Percentiles rank a stretch among this genome's conserved stretches.
phyloP scores from a whole-genome alignment of 2,797 vertebrate genomes.

The Gephyroberyx darwinii region DNA sequence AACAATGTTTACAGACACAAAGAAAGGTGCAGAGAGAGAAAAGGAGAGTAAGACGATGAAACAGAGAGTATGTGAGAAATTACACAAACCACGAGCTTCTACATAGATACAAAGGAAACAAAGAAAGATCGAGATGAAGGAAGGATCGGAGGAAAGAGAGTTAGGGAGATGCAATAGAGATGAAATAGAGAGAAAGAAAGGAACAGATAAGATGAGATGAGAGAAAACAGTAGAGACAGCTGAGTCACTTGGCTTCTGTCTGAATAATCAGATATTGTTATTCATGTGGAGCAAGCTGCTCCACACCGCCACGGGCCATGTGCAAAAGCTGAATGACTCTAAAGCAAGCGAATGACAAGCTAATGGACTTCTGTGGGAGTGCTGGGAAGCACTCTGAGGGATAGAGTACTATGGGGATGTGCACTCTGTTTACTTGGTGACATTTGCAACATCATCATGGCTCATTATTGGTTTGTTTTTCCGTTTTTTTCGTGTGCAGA shows the following conservation, averaged over 20 bases:
- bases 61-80: background rate
- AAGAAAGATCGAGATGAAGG: too few relatives aligned
- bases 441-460: slow-evolving; percentile 58
- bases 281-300: slow-evolving; percentile 75
- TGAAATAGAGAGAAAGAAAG: slow-evolving; percentile 16
- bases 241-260: slow-evolving; percentile 76
- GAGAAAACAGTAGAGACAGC: slow-evolving; percentile 75
- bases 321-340: slow-evolving; percentile 78
- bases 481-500: background rate
- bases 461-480: slow-evolving; percentile 48
- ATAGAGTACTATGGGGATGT: slow-evolving; percentile 40
- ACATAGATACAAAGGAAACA: slow-evolving; percentile 34
- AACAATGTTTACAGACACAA: slow-evolving; percentile 8
- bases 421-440: slow-evolving; percentile 60
- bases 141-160: background rate
- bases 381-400: slow-evolving; percentile 59
- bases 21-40: background rate
- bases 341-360: slow-evolving; percentile 70
- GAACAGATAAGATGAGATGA: slow-evolving; percentile 52
- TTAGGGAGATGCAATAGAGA: background rate
- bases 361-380: slow-evolving; percentile 72
- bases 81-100: slow-evolving; percentile 35
- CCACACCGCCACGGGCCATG: slow-evolving; percentile 69
- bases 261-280: slow-evolving; percentile 80
- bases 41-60: background rate